Evolutionary conservation across 2,113 vertebrate species (phyloP).

Genomic region (Anseranas semipalmata): DNA sequence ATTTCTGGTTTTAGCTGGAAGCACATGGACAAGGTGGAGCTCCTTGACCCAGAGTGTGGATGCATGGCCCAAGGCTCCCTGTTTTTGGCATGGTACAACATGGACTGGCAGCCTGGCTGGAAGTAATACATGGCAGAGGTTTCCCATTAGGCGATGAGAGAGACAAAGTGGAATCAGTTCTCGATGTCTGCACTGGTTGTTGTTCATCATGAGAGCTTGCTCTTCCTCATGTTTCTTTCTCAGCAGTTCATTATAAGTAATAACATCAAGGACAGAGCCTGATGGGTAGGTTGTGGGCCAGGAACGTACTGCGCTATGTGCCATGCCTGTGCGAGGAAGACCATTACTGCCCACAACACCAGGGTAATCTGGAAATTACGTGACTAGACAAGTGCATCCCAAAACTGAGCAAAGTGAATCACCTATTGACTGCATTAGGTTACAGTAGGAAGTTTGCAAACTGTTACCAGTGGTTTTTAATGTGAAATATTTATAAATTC

Average conservation of each 20-base stretch:
- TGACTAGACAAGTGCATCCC: not conserved
- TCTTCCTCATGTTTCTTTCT: not conserved
- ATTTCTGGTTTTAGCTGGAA: not conserved
- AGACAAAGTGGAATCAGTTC: not conserved
- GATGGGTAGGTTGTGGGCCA: not conserved
- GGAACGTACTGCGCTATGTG: accelerated
- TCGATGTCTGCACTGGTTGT: not conserved
- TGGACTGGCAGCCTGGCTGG: not conserved
- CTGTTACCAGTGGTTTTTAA: not conserved
- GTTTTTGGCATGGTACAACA: not conserved
- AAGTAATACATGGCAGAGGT: not conserved
- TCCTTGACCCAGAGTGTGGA: not conserved
- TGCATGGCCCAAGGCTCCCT: not conserved
- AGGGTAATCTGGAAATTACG: not conserved
- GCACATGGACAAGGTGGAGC: not conserved
- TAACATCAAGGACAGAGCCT: not conserved
- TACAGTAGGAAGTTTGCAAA: not conserved
- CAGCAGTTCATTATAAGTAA: not conserved
- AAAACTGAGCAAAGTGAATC: not conserved
- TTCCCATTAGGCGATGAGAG: not conserved
- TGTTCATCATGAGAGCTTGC: not conserved
- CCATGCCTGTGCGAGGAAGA: not conserved
- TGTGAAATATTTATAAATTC: not conserved
- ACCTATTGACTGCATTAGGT: not conserved
- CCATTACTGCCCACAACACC: not conserved